phyloP scores from a whole-genome alignment of 2,888 invertebrate species.

The Zeuzera pyrina region DNA sequence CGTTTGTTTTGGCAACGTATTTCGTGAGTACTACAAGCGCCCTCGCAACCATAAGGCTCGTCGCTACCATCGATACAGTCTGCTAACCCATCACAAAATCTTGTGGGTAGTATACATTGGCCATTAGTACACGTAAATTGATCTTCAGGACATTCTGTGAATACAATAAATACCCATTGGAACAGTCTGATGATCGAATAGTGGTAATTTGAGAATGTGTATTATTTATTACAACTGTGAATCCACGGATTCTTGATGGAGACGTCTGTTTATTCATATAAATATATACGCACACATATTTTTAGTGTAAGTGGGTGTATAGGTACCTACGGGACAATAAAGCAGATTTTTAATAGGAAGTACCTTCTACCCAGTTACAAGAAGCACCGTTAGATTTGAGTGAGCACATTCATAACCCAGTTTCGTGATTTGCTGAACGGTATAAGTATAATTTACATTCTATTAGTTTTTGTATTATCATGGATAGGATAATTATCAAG shows the following conservation, averaged over 20 bases:
- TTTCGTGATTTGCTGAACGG: constrained; percentile 36
- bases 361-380: too few relatives aligned
- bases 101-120: constrained; percentile 74
- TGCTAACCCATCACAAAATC: constrained; percentile 79
- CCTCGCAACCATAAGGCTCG: constrained; percentile 74
- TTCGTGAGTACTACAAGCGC: constrained; percentile 70
- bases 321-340: neutral
- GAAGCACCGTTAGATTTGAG: constrained; percentile 45
- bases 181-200: too few relatives aligned
- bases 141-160: constrained; percentile 56
- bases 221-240: too few relatives aligned
- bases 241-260: too few relatives aligned
- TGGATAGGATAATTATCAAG: too few relatives aligned
- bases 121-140: constrained; percentile 76
- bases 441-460: constrained; percentile 29
- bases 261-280: too few relatives aligned
- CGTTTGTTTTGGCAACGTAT: constrained; percentile 61
- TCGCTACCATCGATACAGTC: constrained; percentile 81
- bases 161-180: neutral
- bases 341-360: too few relatives aligned
- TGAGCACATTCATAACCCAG: constrained; percentile 46
- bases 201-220: too few relatives aligned
- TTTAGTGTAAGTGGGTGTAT: neutral
- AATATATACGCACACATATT: too few relatives aligned
- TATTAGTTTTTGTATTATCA: constrained; percentile 10